Conservation (phyloP, 2,797 vertebrate genomes). For the Heliangelus exortis region DNA sequence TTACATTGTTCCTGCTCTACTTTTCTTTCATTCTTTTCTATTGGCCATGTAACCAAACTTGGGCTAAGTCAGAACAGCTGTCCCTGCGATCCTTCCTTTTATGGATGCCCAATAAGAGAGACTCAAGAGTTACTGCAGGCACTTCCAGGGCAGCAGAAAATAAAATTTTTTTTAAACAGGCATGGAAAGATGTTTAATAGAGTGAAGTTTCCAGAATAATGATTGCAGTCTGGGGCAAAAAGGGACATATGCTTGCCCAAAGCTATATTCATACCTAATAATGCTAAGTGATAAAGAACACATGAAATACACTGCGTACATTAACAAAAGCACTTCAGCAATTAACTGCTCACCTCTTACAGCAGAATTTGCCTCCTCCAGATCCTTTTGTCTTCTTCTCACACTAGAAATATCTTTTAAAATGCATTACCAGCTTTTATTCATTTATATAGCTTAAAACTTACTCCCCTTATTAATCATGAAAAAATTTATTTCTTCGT, state of each 20-base stretch:
- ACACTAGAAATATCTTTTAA: not conserved
- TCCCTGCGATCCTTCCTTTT: not conserved
- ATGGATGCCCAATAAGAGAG: not conserved
- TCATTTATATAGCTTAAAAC: not conserved
- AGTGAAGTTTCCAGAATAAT: not conserved
- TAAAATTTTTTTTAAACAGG: too few relatives aligned
- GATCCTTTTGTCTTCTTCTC: not conserved
- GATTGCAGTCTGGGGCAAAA: not conserved
- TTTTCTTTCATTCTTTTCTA: not conserved
- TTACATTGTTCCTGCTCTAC: not conserved
- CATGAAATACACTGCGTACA: not conserved
- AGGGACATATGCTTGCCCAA: not conserved
- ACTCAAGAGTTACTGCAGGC: not conserved
- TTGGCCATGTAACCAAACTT: not conserved
- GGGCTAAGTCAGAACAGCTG: too few relatives aligned
- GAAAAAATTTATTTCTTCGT: not conserved
- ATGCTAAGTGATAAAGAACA: not conserved
- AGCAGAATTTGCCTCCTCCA: not conserved
- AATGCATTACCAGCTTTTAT: not conserved
- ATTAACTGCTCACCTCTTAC: not conserved
- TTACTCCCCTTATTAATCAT: not conserved
- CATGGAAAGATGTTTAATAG: not conserved
- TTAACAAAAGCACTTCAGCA: conserved; percentile 5
- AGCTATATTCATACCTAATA: not conserved
- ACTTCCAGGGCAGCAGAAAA: not conserved